Percentiles rank a stretch among this genome's conserved stretches.
Conservation (phyloP, 2,888 invertebrate species). For the Megalurothrips usitatus region DNA sequence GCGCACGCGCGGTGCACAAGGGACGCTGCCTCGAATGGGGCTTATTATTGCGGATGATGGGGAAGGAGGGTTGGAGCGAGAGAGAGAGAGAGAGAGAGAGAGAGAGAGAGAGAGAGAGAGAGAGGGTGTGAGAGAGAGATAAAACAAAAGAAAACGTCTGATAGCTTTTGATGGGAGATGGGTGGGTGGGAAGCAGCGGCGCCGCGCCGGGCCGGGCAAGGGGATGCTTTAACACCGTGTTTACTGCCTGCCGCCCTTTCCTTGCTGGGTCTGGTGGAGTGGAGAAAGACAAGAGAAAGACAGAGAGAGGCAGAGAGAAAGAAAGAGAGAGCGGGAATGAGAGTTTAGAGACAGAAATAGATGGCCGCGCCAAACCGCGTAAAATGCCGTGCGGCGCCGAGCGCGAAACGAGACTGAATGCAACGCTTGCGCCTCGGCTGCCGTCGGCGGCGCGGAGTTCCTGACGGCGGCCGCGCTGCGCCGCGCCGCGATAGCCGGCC, state of each 20-base stretch:
- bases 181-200: too few species aligned
- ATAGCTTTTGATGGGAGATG: background rate
- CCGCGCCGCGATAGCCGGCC: background rate
- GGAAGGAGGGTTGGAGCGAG: too few species aligned
- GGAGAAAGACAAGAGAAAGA: background rate
- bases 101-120: too few species aligned
- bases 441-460: background rate
- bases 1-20: too few species aligned
- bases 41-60: too few species aligned
- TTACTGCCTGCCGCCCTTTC: constrained; percentile 3
- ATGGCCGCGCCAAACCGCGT: too few species aligned
- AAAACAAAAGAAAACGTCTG: background rate
- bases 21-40: too few species aligned
- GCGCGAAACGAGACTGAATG: too few species aligned
- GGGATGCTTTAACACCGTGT: background rate
- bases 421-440: too few species aligned
- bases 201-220: background rate
- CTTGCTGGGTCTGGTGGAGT: background rate
- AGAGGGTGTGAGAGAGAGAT: too few species aligned
- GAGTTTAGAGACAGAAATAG: background rate
- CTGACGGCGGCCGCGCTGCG: background rate
- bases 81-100: too few species aligned
- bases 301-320: background rate
- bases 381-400: too few species aligned
- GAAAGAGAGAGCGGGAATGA: background rate